Evolutionary conservation across 2,113 vertebrate genomes (phyloP), one percentile per base, ranked within the genome.

Genomic region (Sisor rabdophorus): DNA sequence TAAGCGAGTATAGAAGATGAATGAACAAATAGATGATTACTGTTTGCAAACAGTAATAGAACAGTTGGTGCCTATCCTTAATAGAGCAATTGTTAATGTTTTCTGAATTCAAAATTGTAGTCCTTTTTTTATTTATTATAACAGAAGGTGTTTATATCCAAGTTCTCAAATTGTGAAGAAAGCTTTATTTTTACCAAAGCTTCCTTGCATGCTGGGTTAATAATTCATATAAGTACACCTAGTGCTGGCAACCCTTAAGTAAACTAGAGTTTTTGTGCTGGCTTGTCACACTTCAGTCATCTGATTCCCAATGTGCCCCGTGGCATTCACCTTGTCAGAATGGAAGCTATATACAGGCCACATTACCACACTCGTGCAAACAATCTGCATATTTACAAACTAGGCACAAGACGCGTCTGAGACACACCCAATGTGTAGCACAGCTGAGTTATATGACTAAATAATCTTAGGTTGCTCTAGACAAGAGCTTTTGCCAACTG

Each of bases 231-330:
- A 83, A 87, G 85, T 84, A 83, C 73, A 80, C 54, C 56, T 11
- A 58, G 77, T 80, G 84, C 47, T 44, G 10, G 84, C 83, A 84
- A 81, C 77, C 83, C 83, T 87, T 89, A 87, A 88, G 88, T 89
- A 88, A 87, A 91, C 92, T 91, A 87, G 79, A 84, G 67, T 28
- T 81, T 89, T 91, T 90, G 87, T 82, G 78, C 75, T 78, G 80
- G 80, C 84, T 81, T 84, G 87, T 90, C 90, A 89, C 86, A 85
- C 86, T 88, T 80, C 84, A 87, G 85, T 89, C 89, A 92, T 89
- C 87, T 91, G 89, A 90, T 86, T 83, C 83, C 76, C 79, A 78
- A 77, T 71, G 65, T 84, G 79, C 65, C 81, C 50, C 17, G 6
- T 54, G 54, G 65, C 55, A 4, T 4, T 71, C 40, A 53, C 71